Evolutionary conservation across 1,140 invertebrate species (phyloP).

Genomic region (Tribolium madens): DNA sequence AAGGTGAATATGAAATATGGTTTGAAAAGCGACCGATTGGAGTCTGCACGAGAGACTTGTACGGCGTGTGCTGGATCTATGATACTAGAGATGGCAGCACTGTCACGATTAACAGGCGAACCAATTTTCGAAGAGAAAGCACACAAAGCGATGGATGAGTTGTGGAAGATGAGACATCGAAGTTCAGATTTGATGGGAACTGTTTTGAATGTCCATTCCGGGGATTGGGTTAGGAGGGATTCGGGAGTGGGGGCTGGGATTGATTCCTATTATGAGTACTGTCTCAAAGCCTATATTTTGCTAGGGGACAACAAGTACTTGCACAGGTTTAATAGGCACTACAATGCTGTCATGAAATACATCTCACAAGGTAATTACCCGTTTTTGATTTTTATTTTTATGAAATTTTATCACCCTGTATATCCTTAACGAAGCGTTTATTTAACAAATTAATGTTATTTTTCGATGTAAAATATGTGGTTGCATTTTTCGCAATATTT

Average conservation of each 20-base stretch:
- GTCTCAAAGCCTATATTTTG: constrained; percentile 91
- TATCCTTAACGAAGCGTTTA: too few relatives aligned
- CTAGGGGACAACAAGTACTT: constrained; percentile 91
- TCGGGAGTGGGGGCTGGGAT: constrained; percentile 99
- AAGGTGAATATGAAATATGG: constrained; percentile 92
- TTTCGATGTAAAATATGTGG: too few relatives aligned
- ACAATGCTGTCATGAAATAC: constrained; percentile 98
- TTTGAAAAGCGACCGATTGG: constrained; percentile 81
- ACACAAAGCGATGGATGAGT: constrained; percentile 94
- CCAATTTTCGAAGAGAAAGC: constrained; percentile 95
- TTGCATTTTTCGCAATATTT: too few relatives aligned
- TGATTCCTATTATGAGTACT: constrained; percentile 99
- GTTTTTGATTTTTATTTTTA: neutral
- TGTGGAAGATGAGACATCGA: constrained; percentile 95
- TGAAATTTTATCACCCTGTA: too few relatives aligned
- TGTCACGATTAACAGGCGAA: constrained; percentile 93
- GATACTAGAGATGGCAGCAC: constrained; percentile 96
- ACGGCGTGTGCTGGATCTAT: constrained; percentile 99
- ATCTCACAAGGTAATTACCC: constrained; percentile 83
- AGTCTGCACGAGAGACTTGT: constrained; percentile 89
- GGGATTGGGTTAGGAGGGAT: constrained; percentile 96
- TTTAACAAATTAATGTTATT: too few relatives aligned
- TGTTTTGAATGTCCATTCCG: constrained; percentile 95
- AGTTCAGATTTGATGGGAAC: constrained; percentile 94
- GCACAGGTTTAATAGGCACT: constrained; percentile 94